Evolutionary conservation across 2,888 invertebrate species (phyloP).

Genomic region (Stenoptilia bipunctidactyla): DNA sequence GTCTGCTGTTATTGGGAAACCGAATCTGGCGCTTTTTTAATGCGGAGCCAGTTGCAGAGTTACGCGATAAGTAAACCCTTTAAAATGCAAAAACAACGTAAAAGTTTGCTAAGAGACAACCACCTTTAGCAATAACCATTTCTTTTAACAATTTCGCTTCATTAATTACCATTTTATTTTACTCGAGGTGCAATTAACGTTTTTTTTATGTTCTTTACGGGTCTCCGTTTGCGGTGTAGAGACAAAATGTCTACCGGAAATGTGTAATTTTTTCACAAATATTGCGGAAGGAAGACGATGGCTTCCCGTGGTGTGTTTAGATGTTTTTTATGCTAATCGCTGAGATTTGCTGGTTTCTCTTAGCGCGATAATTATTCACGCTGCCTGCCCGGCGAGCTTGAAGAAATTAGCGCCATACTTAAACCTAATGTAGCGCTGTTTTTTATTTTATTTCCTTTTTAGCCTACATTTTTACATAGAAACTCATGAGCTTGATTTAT

Average conservation of each 20-base stretch:
- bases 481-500: too few species aligned
- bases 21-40: conserved; percentile 42
- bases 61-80: conserved; percentile 2
- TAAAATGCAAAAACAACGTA: conserved; percentile 11
- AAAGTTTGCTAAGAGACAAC: conserved; percentile 9
- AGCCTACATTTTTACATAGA: too few species aligned
- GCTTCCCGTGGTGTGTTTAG: conserved; percentile 62
- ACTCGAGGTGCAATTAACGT: conserved; percentile 52
- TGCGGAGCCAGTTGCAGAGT: conserved; percentile 1
- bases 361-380: conserved; percentile 59
- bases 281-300: conserved; percentile 63
- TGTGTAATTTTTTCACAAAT: conserved; percentile 66
- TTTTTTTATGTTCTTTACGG: conserved; percentile 44
- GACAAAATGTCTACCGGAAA: conserved; percentile 62
- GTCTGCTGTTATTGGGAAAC: conserved; percentile 52
- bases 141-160: conserved; percentile 42
- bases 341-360: conserved; percentile 61
- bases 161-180: conserved; percentile 56
- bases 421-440: too few species aligned
- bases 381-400: conserved; percentile 31
- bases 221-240: conserved; percentile 32
- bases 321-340: conserved; percentile 67
- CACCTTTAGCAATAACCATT: conserved; percentile 35
- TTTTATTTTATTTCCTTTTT: too few species aligned
- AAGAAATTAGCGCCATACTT: too few species aligned